phyloP scores from a whole-genome alignment of 2,797 vertebrate genomes.

The Trichosurus vulpecula region DNA sequence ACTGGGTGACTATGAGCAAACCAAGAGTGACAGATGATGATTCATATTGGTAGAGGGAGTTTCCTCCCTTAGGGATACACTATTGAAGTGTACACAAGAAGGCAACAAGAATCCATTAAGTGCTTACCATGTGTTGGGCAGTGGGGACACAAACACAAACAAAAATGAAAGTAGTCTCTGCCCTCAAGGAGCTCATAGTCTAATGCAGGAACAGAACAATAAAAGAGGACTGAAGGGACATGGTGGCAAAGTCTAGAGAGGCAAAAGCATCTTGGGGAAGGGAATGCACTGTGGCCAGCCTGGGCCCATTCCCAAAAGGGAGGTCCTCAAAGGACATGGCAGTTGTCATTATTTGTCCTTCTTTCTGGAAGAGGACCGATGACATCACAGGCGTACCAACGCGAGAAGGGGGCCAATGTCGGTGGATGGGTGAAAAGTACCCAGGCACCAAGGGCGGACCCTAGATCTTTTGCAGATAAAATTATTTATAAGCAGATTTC shows the following conservation, averaged over 20 bases:
- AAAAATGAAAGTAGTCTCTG: background rate
- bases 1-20: background rate
- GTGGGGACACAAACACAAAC: background rate
- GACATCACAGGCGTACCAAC: background rate
- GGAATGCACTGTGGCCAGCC: background rate
- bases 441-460: background rate
- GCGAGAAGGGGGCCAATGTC: background rate
- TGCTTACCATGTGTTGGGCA: background rate
- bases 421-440: background rate
- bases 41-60: background rate
- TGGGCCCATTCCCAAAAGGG: background rate
- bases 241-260: background rate
- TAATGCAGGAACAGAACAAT: background rate
- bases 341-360: background rate
- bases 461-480: background rate
- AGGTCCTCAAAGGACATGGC: background rate
- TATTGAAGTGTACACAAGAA: background rate
- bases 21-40: background rate
- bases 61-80: background rate
- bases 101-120: background rate
- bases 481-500: background rate
- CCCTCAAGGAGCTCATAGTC: background rate
- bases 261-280: background rate
- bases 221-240: background rate
- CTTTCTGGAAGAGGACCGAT: background rate